Conservation (phyloP, 2,113 vertebrate species). For the Hippocampus comes region DNA sequence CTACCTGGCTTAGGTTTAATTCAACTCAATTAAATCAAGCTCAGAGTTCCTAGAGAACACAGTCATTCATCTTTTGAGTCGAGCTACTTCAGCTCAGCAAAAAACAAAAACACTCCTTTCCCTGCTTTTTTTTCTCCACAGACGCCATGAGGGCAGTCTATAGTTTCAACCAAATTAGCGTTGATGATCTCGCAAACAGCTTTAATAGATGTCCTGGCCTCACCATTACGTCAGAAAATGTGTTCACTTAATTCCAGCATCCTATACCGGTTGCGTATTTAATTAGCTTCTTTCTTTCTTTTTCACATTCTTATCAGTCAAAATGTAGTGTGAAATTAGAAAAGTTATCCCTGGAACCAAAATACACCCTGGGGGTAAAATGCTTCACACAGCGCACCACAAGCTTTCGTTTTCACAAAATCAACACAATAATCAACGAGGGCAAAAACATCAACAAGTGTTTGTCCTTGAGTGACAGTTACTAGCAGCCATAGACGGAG, state of each 20-base stretch:
- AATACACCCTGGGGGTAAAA: slow-evolving; percentile 48
- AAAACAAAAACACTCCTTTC: slow-evolving; percentile 29
- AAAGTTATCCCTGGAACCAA: slow-evolving; percentile 28
- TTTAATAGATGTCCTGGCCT: slow-evolving; percentile 32
- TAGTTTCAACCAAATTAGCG: slow-evolving; percentile 30
- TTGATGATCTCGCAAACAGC: neutral
- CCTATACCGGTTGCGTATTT: slow-evolving; percentile 3
- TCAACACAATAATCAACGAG: slow-evolving; percentile 49
- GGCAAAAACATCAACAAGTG: slow-evolving; percentile 47
- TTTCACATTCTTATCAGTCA: slow-evolving; percentile 42
- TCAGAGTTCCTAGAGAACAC: slow-evolving; percentile 59
- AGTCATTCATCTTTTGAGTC: slow-evolving; percentile 68
- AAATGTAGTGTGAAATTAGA: slow-evolving; percentile 23
- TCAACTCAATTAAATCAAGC: slow-evolving; percentile 77
- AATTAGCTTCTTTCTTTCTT: neutral
- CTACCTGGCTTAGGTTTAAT: slow-evolving; percentile 74
- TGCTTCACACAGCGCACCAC: slow-evolving; percentile 53
- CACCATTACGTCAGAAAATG: slow-evolving; percentile 49
- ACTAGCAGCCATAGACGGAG: slow-evolving; percentile 27
- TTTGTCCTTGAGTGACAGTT: slow-evolving; percentile 59
- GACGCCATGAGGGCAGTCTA: slow-evolving; percentile 59
- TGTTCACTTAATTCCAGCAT: slow-evolving; percentile 26
- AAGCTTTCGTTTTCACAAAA: slow-evolving; percentile 60
- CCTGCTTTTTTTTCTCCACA: slow-evolving; percentile 53
- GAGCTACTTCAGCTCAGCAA: slow-evolving; percentile 51